Evolutionary conservation across 2,113 vertebrate species (phyloP), one percentile per base, ranked within the genome.

Genomic region (Notarius lentiginosus): DNA sequence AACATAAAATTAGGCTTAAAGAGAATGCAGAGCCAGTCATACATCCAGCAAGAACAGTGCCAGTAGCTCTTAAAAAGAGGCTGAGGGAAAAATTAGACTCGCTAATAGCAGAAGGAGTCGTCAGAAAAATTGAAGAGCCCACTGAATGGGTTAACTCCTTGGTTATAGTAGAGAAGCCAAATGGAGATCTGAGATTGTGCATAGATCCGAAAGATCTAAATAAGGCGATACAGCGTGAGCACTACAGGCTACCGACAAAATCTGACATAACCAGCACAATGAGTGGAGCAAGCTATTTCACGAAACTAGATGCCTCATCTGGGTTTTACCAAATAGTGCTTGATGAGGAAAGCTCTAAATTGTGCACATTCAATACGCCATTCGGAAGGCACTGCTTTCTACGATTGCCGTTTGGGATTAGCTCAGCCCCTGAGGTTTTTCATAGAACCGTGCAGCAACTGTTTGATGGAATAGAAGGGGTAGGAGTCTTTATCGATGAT

Each of bases 201-300:
- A 79, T 77, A 5, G 68, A 89, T 49, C 81, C 84, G 3, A n/a
- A 89, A 60, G 66, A 90, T 18, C 58, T 89, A 0, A 90, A 81
- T 27, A 75, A 84, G n/a, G 76, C 53, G 0, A 89, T 89, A 20
- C 79, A 41, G 34, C 34, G 34, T 41, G 34, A 41, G 34, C 34
- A 41, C 34, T 41, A 41, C 34, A 41, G 34, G 82, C 81, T 87
- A 5, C 30, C 14, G 1, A 87, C 58, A 56, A 75, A 77, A 7
- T 34, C 84, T 66, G 75, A 88, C 10, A 47, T 75, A 8, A 73
- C 77, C 14, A 17, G 30, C n/a, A 51, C 60, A 60, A 85, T 41
- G 34, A 41, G 34, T 41, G 34, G 34, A 41, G 34, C 34, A 41
- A 41, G 34, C 34, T 41, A 41, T 41, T 41, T 41, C 34, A 41